These are phyloP conservation scores for Microcebus griseorufus DNA, from an alignment of 2,113 vertebrate species.

Conservation along the genomic window DNA sequence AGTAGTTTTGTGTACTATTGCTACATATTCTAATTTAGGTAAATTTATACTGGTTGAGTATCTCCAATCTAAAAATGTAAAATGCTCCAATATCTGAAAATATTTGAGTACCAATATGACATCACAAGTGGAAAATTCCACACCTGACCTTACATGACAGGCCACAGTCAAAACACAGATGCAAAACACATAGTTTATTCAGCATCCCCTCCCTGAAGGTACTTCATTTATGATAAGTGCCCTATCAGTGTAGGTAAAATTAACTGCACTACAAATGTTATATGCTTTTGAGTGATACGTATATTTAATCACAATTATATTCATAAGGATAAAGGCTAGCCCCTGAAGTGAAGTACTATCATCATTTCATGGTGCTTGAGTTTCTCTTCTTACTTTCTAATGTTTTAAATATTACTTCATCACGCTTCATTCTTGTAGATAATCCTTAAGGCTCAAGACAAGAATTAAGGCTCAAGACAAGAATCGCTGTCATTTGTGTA, in stretches of 20 bases:
- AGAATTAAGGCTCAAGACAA: background rate
- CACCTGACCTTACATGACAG: background rate
- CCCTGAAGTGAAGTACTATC: background rate
- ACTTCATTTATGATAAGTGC: background rate
- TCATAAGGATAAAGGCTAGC: background rate
- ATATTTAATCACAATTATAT: background rate
- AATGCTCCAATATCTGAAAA: background rate
- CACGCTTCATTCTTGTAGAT: background rate
- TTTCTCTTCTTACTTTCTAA: background rate
- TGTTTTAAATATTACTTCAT: conserved; percentile 12
- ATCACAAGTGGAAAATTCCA: background rate
- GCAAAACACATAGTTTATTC: background rate
- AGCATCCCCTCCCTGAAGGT: background rate
- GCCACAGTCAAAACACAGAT: background rate
- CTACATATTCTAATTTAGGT: background rate
- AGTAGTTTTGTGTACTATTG: background rate
- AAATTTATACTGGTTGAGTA: background rate
- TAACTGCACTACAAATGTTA: background rate
- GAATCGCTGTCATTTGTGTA: background rate
- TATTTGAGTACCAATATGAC: background rate
- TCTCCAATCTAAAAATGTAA: background rate
- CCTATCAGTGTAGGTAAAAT: background rate
- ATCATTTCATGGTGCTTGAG: background rate
- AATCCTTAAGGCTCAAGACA: background rate
- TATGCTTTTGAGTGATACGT: background rate